Evolutionary conservation across 2,888 invertebrate genomes (phyloP), one percentile per base, ranked within the genome.

Genomic region (Hypselothyrea guttata): DNA sequence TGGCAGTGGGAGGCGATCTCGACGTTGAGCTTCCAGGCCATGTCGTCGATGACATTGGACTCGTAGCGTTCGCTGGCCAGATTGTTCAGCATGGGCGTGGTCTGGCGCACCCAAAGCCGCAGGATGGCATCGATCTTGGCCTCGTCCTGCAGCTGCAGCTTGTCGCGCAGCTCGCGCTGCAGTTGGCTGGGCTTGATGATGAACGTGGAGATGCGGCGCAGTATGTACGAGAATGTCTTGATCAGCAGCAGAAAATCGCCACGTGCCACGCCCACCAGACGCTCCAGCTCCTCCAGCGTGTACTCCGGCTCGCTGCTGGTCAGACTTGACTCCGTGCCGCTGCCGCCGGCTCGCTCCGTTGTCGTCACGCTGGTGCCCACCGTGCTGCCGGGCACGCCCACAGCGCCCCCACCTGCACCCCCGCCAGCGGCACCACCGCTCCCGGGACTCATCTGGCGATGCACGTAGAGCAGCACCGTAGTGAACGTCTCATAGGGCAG

Each of bases 21-120:
- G 15, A 92, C 88, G 78, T 92, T 92, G 1, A 92, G 74, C 59
- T 92, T 91, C 92, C 93, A 93, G 27, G 90, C 89, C 30, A 92
- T 88, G 69, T 91, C 90, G 47, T 92, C 90, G 28, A 93, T 86
- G 75, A 91, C 90, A 77, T 91, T 90, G 13, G 89, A 87, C 51
- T 87, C 87, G 52, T 88, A 88, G 0, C 87, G 86, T 38, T 86
- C 86, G 35, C 84, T 85, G 9, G 89, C 89, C 68, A 92, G 88
- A 77, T 91, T 91, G 38, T 90, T 90, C 70, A 92, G 90, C 63
- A 92, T 90, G 4, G 90, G 89, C 67, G 91, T 92, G 0, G 91
- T 91, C 61, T 90, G 89, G 31, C 89, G 89, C 0, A 91, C 91
- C 92, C 92, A 93, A 7, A 91, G 67, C 51, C 91, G 91, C 3